Conservation (phyloP, 2,888 invertebrate species). For the Frankliniella intonsa region DNA sequence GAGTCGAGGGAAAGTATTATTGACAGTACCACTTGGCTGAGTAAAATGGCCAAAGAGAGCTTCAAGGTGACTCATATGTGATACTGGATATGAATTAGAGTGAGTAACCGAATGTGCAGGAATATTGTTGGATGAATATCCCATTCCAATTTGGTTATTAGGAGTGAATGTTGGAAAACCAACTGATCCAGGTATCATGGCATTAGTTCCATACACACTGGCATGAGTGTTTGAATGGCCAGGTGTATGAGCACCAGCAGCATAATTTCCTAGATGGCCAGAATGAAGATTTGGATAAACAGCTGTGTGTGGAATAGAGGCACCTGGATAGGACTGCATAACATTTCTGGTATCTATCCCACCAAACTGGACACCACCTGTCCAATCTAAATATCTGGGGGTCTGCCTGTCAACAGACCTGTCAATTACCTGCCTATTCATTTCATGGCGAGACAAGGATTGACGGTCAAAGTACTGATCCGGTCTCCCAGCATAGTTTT, state of each 20-base stretch:
- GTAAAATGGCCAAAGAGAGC: slow-evolving; percentile 5
- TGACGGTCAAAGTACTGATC: slow-evolving; percentile 10
- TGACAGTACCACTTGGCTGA: neutral
- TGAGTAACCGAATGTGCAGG: slow-evolving; percentile 7
- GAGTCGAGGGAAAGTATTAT: neutral
- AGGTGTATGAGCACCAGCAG: neutral
- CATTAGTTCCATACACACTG: neutral
- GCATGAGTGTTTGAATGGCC: neutral
- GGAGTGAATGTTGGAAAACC: neutral
- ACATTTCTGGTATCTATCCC: neutral
- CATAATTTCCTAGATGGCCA: neutral
- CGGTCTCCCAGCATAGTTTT: neutral
- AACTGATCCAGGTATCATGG: neutral
- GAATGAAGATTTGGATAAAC: slow-evolving; percentile 2
- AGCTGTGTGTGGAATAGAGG: neutral
- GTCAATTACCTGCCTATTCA: neutral
- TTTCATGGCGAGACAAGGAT: neutral
- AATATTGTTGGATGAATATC: neutral
- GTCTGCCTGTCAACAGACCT: neutral
- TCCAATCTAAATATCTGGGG: neutral
- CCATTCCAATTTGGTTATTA: neutral
- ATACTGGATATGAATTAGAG: neutral
- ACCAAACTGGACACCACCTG: neutral
- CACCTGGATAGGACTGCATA: neutral
- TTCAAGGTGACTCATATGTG: slow-evolving; percentile 11